phyloP scores from a whole-genome alignment of 2,113 vertebrate species.

The Corydoras sp. region DNA sequence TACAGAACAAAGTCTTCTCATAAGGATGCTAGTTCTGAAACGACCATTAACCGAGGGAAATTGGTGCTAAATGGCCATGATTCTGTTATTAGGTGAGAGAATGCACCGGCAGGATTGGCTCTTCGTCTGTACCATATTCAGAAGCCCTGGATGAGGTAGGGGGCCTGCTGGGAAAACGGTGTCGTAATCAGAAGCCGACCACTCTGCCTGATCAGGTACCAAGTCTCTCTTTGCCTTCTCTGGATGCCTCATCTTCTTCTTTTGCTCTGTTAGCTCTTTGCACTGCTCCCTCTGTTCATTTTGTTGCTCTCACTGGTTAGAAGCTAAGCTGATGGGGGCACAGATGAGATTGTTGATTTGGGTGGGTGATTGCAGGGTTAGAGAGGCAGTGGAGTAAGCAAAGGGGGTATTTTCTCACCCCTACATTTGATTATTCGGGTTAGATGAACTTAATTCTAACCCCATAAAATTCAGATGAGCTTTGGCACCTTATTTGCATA shows the following conservation, averaged over 20 bases:
- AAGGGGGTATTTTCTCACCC: slow-evolving; percentile 69
- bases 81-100: slow-evolving; percentile 95
- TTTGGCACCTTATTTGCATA: slow-evolving; percentile 77
- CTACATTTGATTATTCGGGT: slow-evolving; percentile 90
- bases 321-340: slow-evolving; percentile 27
- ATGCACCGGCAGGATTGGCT: slow-evolving; percentile 80
- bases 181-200: slow-evolving; percentile 96
- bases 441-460: slow-evolving; percentile 82
- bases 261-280: slow-evolving; percentile 76
- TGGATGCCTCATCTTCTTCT: slow-evolving; percentile 39
- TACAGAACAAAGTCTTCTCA: slow-evolving; percentile 47
- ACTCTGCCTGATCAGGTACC: slow-evolving; percentile 88
- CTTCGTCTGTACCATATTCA: slow-evolving; percentile 91
- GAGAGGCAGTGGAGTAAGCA: slow-evolving; percentile 52
- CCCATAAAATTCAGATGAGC: slow-evolving; percentile 80
- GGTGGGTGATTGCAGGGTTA: slow-evolving; percentile 46
- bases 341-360: slow-evolving; percentile 51
- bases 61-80: slow-evolving; percentile 99
- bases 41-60: slow-evolving; percentile 68
- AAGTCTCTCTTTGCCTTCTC: slow-evolving; percentile 46
- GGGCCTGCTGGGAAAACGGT: slow-evolving; percentile 97
- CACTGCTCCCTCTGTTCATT: slow-evolving; percentile 76
- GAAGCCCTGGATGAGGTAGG: slow-evolving; percentile 83
- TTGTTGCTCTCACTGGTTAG: slow-evolving; percentile 64
- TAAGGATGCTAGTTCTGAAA: slow-evolving; percentile 56